Evolutionary conservation across 2,113 vertebrate genomes (phyloP), one percentile per base, ranked within the genome.

Genomic region (Entelurus aequoreus): DNA sequence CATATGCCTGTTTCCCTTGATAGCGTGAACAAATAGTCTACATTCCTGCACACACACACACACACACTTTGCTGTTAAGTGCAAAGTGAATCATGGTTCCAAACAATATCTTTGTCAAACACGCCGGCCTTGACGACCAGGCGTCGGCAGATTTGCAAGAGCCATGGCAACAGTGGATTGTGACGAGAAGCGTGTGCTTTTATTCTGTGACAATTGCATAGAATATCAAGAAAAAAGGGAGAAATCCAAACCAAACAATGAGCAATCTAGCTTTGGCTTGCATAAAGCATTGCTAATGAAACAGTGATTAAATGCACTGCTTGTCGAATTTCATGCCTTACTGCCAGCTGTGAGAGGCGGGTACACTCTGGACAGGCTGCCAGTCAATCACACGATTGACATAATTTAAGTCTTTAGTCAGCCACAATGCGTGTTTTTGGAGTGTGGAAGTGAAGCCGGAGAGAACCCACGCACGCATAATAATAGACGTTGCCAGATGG

Each of bases 31-130:
- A 85, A 83, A 83, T 62, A 50, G 68, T 52, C 47, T 71, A 63
- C 51, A 60, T 59, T 69, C 51, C 56, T 40, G 12, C 66, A n/a
- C 58, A 54, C 72, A n/a, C n/a, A n/a, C n/a, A n/a, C n/a, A n/a
- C n/a, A 21, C 63, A 60, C 64, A 49, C 14, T 38, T 5, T 12
- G 55, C 68, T 75, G 68, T 79, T 79, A 75, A 85, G 80, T 57
- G 69, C 56, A 69, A 81, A 78, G 71, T 84, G 82, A 86, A 83
- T 88, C 85, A 84, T 83, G 69, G 28, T 60, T 60, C 54, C 75
- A 79, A 74, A 84, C 83, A 80, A 86, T 78, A 87, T 84, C 86
- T 87, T 86, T 86, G 84, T 88, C 83, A 85, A 86, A 88, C 82
- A 80, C 59, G 59, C 47, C 65, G 84, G 86, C 86, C 85, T 90